Conservation (phyloP, 2,113 vertebrate genomes). For the Hassar affinis region DNA sequence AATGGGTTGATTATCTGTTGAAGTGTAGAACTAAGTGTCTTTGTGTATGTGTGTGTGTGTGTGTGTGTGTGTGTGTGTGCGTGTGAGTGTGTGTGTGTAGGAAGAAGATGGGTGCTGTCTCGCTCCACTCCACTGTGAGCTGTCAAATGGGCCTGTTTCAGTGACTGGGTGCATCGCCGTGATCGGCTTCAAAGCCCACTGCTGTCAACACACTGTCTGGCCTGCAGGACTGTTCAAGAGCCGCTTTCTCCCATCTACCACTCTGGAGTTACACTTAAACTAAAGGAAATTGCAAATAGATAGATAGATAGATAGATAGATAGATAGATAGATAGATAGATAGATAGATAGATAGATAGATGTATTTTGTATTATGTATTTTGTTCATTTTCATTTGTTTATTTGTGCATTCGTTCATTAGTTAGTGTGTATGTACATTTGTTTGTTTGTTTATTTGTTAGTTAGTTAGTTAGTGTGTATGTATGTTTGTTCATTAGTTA, state of each 20-base stretch:
- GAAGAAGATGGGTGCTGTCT: background rate
- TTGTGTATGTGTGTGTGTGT: constrained; percentile 5
- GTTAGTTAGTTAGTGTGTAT: no score
- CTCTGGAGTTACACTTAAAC: background rate
- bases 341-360: no score
- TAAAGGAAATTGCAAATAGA: background rate
- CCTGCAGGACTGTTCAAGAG: background rate
- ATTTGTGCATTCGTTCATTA: no score
- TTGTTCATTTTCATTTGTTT: no score
- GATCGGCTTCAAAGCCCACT: constrained; percentile 16
- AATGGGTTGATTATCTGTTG: background rate
- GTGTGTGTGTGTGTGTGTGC: constrained; percentile 3
- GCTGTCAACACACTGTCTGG: constrained; percentile 29
- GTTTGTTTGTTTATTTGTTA: no score
- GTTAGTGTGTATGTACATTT: no score
- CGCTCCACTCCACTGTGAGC: constrained; percentile 27
- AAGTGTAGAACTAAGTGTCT: background rate
- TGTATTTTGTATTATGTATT: no score
- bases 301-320: background rate
- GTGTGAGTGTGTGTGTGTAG: background rate
- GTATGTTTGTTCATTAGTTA: no score
- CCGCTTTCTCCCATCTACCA: background rate
- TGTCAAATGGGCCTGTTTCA: constrained; percentile 32
- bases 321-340: background rate
- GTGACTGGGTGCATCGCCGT: constrained; percentile 20